Base-by-base conservation (phyloP, 2,888 invertebrate species). In the Mamestra brassicae region DNA sequence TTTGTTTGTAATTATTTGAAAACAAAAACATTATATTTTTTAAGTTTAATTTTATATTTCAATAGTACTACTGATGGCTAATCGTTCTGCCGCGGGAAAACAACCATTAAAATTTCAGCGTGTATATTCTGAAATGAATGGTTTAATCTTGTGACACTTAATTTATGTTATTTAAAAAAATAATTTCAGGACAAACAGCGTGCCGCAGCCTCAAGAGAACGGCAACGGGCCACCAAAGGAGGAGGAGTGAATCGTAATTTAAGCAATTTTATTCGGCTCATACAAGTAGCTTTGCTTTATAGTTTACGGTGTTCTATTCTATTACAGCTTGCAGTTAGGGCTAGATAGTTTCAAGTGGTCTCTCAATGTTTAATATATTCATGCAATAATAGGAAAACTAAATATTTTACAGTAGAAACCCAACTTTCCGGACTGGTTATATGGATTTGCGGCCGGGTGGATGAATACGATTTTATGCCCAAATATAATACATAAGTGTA, bases 221-320 rank as follows among this genome's bases (percentile, higher is more conserved):
- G 68, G 76, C 17, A 73, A 8, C 36, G 76, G 47, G 3, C 72
- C 74, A 8, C 58, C 83, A 11, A 72, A 84, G 62, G 80, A 87
- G 26, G 80, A 83, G 11, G 83, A 86, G 63, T 87, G 83, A 85
- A 72, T 71, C 38, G 36, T 70, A 42, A 68, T 65, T 36, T 50
- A 65, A 74, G 78, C 72, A 75, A 82, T 68, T 75, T 57, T 79
- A 77, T 73, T 83, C 63, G 80, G 83, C 72, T 81, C 65, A 54
- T 42, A 47, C 74, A 74, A 80, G 74, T 77, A 72, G 76, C 74
- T 74, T 82, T 60, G 86, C 80, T 81, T 83, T 74, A 81, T 87
- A 84, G 76, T 79, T 74, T 74, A 81, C 73, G 72, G 70, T 81
- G 76, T 81, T 83, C 64, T 77, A 73, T 81, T 83, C 64, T 77